Evolutionary conservation across 2,113 vertebrate species (phyloP).

Genomic region (Atlantisia rogersi): DNA sequence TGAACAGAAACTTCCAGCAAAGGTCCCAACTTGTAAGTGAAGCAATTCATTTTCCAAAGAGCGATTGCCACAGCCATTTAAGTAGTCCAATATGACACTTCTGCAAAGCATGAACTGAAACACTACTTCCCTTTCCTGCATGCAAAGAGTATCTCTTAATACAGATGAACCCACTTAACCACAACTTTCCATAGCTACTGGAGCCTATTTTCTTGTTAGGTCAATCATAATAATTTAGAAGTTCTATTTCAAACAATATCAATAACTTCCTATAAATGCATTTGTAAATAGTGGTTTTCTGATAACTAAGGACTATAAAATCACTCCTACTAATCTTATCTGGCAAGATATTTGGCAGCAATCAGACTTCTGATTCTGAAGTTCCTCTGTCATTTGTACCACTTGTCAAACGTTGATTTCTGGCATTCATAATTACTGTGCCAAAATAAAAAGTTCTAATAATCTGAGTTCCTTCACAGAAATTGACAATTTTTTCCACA

Average conservation of each 20-base stretch:
- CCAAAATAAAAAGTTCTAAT: not conserved
- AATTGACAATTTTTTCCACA: not conserved
- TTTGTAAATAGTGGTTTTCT: not conserved
- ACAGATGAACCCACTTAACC: not conserved
- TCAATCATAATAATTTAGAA: not conserved
- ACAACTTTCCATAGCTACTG: not conserved
- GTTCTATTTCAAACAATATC: not conserved
- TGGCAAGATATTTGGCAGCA: not conserved
- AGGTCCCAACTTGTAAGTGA: not conserved
- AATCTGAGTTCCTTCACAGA: not conserved
- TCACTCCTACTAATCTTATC: not conserved
- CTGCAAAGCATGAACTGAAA: not conserved
- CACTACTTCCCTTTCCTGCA: not conserved
- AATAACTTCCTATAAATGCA: not conserved
- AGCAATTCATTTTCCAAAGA: not conserved
- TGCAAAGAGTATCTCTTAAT: not conserved
- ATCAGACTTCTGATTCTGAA: not conserved
- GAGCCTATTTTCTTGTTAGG: not conserved
- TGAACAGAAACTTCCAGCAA: not conserved
- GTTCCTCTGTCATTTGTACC: not conserved
- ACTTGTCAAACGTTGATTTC: not conserved
- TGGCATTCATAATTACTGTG: not conserved
- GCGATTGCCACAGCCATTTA: not conserved
- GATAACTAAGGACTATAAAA: not conserved
- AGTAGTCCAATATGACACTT: not conserved